phyloP scores from a whole-genome alignment of 2,888 invertebrate genomes.

The Volucella zonaria region DNA sequence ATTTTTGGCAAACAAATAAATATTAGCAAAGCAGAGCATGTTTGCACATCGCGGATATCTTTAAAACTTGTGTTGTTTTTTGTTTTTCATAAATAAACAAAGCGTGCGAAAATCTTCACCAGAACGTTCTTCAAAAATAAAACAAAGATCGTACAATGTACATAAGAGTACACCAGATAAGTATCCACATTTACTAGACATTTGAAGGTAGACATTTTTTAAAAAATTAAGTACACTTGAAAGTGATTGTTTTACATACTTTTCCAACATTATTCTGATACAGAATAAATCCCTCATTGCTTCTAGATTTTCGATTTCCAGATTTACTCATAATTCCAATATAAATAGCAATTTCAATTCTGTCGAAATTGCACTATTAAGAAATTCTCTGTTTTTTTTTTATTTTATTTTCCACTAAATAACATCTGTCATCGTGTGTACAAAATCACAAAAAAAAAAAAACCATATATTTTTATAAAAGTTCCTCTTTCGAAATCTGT shows the following conservation, averaged over 20 bases:
- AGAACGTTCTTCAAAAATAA: not conserved
- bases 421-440: slow-evolving; percentile 54
- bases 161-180: not conserved
- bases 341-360: slow-evolving; percentile 45
- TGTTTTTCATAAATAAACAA: slow-evolving; percentile 27
- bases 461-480: not conserved
- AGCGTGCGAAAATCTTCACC: slow-evolving; percentile 14
- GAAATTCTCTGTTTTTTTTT: slow-evolving; percentile 13
- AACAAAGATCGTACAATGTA: not conserved
- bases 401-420: slow-evolving; percentile 8
- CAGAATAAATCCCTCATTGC: slow-evolving; percentile 77
- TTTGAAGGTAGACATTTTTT: not conserved
- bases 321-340: slow-evolving; percentile 60
- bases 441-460: slow-evolving; percentile 32
- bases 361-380: slow-evolving; percentile 61
- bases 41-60: slow-evolving; percentile 1
- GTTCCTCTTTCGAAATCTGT: slow-evolving; percentile 51
- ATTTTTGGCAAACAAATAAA: not conserved
- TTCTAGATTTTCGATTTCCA: slow-evolving; percentile 75
- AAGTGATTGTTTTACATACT: slow-evolving; percentile 49
- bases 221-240: slow-evolving; percentile 2
- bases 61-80: not conserved
- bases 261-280: slow-evolving; percentile 73
- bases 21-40: not conserved
- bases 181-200: no score